Evolutionary conservation across 1,140 invertebrate genomes (phyloP), one percentile per base, ranked within the genome.

Genomic region (Hirudo medicinalis): DNA sequence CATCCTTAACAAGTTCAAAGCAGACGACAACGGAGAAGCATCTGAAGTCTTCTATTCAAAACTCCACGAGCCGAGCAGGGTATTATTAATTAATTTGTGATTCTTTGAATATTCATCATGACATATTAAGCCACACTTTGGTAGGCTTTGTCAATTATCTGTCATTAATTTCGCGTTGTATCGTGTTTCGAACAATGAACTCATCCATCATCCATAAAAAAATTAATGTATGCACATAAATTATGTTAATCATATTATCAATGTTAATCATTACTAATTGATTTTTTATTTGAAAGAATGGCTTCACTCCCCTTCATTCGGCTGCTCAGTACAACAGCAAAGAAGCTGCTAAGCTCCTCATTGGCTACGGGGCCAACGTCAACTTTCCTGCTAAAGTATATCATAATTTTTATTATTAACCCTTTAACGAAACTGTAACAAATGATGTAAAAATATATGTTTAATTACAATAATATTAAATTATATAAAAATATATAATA

Each of bases 301-400:
- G 95, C 0, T 98, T 99, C 80, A 99, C 96, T 40, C 94, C 96
- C 20, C 85, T 99, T 49, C 96, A 99, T 80, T 98, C 98, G 76
- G 94, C 95, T 75, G 90, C 95, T 40, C 97, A 99, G 83, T 99
- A 99, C 82, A 95, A 95, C 53, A 98, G 99, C 83, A 92, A 95
- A 79, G 88, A 90, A 70, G 94, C 99, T 72, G 95, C 92, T 25
- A 88, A 89, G 75, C 84, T 99, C 69, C 86, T 99, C 32, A 88
- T 99, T 73, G 90, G 93, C 76, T 90, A 92, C 81, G 92, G 92
- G 53, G 95, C 96, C 72, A 94, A 99, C 83, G 93, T 97, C 55
- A 99, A 99, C 84, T 98, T 91, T 81, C 88, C 91, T 76, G 96
- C 96, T 25, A 97, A 97, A 84, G 69, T 70, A 22, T 6, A 11